Base-by-base conservation (phyloP, 1,140 invertebrate species). In the Aplysia californica region DNA sequence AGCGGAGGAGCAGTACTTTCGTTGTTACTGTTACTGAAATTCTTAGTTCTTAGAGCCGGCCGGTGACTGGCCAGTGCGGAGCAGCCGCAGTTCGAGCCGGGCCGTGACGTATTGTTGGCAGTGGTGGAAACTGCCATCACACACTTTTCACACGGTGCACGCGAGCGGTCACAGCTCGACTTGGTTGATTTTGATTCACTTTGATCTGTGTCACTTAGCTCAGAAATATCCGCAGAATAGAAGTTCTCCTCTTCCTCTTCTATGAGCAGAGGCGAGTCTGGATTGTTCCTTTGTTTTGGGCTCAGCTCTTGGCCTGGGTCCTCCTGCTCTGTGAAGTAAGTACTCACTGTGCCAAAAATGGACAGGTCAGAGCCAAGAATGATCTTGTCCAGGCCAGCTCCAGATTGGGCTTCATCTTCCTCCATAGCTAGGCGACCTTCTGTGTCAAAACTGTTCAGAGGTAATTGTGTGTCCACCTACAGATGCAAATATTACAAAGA, bases 241-340 rank as follows among this genome's bases (percentile, higher is more conserved):
- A 80, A 75, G 41, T 80, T 80, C 39, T 80, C 79, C 23, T 77
- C 79, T 36, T 80, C 79, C 20, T 70, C 79, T 59, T 80, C 76
- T 41, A 70, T 67, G 3, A 65, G 38, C 15, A 44, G 38, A 33
- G 76, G 56, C 29, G 79, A 75, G 31, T 75, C 72, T n/a, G 41
- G 50, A 55, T 26, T 65, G 31, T 75, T 64, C 23, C 59, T 26
- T 39, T 65, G 59, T 31, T 75, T 75, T 3, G 72, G 72, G 31
- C 72, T 75, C 21, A 66, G 59, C 36, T 75, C 72, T 44, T 66
- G 59, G 35, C 15, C 20, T 15, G 72, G 72, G 2, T 75, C 72
- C 29, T 75, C 72, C n/a, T 75, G 72, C 56, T 79, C 73, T 50
- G 78, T 79, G 58, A 75, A 80, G 64, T 78, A 78, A 20, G 76